These are phyloP conservation scores for Molossus alvarezi DNA, from an alignment of 2,797 vertebrate genomes.

Conservation along the genomic window DNA sequence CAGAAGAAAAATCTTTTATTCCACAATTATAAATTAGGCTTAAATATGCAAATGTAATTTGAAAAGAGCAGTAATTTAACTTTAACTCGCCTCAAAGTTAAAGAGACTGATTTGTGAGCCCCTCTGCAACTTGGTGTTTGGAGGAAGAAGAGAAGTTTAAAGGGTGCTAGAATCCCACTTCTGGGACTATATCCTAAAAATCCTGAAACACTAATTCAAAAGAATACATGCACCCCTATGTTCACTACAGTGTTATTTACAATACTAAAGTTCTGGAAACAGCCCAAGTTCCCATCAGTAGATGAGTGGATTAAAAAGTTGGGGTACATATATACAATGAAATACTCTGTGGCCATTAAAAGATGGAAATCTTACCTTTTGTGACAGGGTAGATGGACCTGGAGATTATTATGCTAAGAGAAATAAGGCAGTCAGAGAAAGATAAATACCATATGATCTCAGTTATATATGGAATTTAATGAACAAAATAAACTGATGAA, in stretches of 20 bases:
- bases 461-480: neutral
- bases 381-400: neutral
- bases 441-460: neutral
- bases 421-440: neutral
- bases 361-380: neutral
- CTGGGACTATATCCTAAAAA: neutral
- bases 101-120: neutral
- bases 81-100: neutral
- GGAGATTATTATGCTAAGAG: neutral
- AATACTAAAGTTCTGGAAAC: neutral
- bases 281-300: neutral
- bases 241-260: neutral
- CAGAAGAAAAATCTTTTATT: constrained; percentile 17
- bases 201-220: neutral
- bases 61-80: constrained; percentile 34
- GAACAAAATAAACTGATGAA: neutral
- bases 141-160: neutral
- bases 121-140: neutral
- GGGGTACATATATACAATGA: neutral
- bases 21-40: constrained; percentile 1
- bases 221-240: neutral
- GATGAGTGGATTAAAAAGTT: neutral
- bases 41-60: constrained; percentile 46
- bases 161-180: neutral
- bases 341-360: neutral